phyloP scores from a whole-genome alignment of 1,140 invertebrate genomes.

The Pseudomyrmex cubaensis region DNA sequence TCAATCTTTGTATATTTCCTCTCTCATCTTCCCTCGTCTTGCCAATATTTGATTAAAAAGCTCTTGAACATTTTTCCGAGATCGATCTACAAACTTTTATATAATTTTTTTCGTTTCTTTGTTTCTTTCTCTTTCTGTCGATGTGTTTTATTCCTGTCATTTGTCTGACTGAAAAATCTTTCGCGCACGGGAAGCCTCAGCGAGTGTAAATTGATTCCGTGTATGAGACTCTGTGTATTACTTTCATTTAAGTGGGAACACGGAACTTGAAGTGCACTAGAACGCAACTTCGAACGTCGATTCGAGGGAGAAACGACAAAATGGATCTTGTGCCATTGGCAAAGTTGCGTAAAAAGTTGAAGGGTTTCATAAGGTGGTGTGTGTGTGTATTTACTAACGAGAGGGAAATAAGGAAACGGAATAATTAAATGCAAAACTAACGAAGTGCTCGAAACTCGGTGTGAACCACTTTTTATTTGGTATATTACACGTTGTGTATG shows the following conservation, averaged over 20 bases:
- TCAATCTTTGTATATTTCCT: conserved; percentile 23
- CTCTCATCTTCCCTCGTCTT: no score
- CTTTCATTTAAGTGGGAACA: conserved; percentile 11
- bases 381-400: conserved; percentile 12
- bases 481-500: conserved; percentile 10
- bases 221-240: conserved; percentile 10
- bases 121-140: background rate
- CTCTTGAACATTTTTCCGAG: no score
- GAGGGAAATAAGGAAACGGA: conserved; percentile 23
- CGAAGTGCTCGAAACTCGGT: background rate
- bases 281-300: conserved; percentile 8
- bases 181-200: background rate
- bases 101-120: no score
- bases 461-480: conserved; percentile 17
- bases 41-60: no score
- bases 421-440: conserved; percentile 40
- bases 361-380: conserved; percentile 26
- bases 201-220: conserved; percentile 13
- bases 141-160: background rate
- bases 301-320: conserved; percentile 29
- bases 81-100: no score
- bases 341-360: conserved; percentile 16
- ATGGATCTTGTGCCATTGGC: conserved; percentile 1
- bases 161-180: conserved; percentile 14
- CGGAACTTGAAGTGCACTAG: conserved; percentile 24